These are phyloP conservation scores for Petrosia ficiformis DNA, from an alignment of 37 sponge, comb jelly and placozoan species.

Conservation along the genomic window DNA sequence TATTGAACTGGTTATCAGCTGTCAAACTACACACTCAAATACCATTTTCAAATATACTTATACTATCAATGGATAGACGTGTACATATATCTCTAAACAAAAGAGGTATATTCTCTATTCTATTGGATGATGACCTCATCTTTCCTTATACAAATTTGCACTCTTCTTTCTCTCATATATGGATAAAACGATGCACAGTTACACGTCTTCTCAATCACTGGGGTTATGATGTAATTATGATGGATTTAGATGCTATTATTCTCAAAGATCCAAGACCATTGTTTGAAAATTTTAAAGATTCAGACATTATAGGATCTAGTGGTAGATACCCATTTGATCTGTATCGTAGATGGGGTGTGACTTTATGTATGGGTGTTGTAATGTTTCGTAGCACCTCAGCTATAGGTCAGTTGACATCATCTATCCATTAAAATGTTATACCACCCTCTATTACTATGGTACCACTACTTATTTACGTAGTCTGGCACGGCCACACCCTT, in stretches of 20 bases:
- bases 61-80: constrained; percentile 24
- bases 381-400: constrained; percentile 16
- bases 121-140: constrained; percentile 10
- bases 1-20: constrained; percentile 48
- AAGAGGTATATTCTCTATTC: background rate
- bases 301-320: constrained; percentile 37
- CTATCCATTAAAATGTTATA: too few relatives aligned
- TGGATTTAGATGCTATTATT: constrained; percentile 46
- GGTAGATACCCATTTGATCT: constrained; percentile 35
- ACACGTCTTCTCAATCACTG: constrained; percentile 41
- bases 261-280: constrained; percentile 22
- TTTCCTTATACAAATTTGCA: background rate
- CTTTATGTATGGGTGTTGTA: constrained; percentile 55
- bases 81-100: background rate
- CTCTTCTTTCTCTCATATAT: constrained; percentile 21
- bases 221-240: constrained; percentile 37
- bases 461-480: too few relatives aligned
- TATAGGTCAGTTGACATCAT: constrained; percentile 25
- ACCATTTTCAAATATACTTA: constrained; percentile 26
- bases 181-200: constrained; percentile 24
- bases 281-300: constrained; percentile 12
- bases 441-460: too few relatives aligned
- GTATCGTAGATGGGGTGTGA: constrained; percentile 27
- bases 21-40: background rate
- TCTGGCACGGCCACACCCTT: too few relatives aligned